A percentile compares a stretch with the other conserved stretches of the same genome.
These are phyloP conservation scores for Patella caerulea DNA, from an alignment of 2,888 invertebrate genomes.

Conservation along the genomic window DNA sequence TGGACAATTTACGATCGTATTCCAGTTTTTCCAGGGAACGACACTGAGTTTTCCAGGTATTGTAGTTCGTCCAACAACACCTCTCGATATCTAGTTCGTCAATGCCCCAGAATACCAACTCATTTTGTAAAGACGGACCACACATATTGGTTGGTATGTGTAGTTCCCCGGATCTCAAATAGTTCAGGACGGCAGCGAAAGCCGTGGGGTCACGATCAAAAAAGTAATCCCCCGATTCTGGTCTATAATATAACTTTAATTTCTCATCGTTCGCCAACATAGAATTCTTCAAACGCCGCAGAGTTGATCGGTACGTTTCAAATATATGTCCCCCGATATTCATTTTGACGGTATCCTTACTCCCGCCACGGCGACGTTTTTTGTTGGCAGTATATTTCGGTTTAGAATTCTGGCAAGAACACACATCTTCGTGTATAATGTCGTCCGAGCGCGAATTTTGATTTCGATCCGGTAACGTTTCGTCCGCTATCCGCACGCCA, in stretches of 20 bases:
- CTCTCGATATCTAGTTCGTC: slow-evolving; percentile 65
- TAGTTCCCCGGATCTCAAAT: slow-evolving; percentile 63
- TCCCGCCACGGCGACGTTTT: slow-evolving; percentile 22
- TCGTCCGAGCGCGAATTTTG: background rate
- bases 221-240: slow-evolving; percentile 57
- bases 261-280: slow-evolving; percentile 53
- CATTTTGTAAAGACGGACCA: slow-evolving; percentile 63
- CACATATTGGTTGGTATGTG: slow-evolving; percentile 65
- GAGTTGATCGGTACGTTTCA: slow-evolving; percentile 59
- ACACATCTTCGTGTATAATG: background rate
- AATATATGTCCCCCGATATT: slow-evolving; percentile 63
- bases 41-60: slow-evolving; percentile 65
- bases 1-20: slow-evolving; percentile 60
- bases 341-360: slow-evolving; percentile 53
- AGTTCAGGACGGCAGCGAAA: slow-evolving; percentile 63
- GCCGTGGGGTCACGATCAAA: slow-evolving; percentile 66
- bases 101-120: slow-evolving; percentile 67
- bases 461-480: background rate
- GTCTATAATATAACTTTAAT: slow-evolving; percentile 53
- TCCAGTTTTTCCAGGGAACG: slow-evolving; percentile 61
- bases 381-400: slow-evolving; percentile 3
- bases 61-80: slow-evolving; percentile 68
- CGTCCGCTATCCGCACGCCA: background rate
- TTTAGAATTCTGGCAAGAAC: slow-evolving; percentile 8
- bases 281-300: slow-evolving; percentile 50